A percentile compares a stretch with the other conserved stretches of the same genome.
Evolutionary conservation across 2,888 invertebrate genomes (phyloP).

Genomic region (Barypeithes pellucidus): DNA sequence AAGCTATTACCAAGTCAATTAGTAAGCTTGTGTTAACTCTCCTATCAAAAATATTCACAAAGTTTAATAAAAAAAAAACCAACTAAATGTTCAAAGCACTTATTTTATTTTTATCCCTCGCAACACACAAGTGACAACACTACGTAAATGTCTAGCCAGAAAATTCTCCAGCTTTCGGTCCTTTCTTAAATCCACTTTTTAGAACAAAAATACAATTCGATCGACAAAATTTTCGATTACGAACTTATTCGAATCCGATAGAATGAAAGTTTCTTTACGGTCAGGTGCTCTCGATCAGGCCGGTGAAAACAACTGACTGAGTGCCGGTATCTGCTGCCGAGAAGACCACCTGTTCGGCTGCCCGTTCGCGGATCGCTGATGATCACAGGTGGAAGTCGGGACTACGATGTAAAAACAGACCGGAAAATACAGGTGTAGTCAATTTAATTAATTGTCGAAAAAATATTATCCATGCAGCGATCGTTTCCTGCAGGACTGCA

Average conservation of each 20-base stretch:
- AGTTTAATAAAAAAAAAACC: not conserved
- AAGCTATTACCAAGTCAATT: not conserved
- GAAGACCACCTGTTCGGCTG: constrained; percentile 52
- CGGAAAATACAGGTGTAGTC: constrained; percentile 11
- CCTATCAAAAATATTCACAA: not conserved
- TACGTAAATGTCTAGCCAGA: not conserved
- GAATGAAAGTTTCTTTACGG: not conserved
- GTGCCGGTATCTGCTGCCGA: constrained; percentile 42
- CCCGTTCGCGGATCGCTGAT: constrained; percentile 49
- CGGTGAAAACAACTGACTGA: constrained; percentile 53
- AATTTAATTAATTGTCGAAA: too few relatives aligned
- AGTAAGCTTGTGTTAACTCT: not conserved
- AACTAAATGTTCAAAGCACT: not conserved
- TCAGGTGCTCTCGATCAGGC: constrained; percentile 27
- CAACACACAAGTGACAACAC: not conserved
- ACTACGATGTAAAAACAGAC: constrained; percentile 17
- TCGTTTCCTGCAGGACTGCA: too few relatives aligned
- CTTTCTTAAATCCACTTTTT: not conserved
- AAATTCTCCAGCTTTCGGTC: not conserved
- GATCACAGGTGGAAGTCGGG: constrained; percentile 50
- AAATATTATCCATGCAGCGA: too few relatives aligned
- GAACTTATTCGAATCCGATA: constrained; percentile 1
- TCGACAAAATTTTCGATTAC: constrained; percentile 2
- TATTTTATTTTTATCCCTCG: not conserved
- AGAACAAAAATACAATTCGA: constrained; percentile 4